Evolutionary conservation across 2,888 invertebrate species (phyloP).

Genomic region (Azorinus chamasolen): DNA sequence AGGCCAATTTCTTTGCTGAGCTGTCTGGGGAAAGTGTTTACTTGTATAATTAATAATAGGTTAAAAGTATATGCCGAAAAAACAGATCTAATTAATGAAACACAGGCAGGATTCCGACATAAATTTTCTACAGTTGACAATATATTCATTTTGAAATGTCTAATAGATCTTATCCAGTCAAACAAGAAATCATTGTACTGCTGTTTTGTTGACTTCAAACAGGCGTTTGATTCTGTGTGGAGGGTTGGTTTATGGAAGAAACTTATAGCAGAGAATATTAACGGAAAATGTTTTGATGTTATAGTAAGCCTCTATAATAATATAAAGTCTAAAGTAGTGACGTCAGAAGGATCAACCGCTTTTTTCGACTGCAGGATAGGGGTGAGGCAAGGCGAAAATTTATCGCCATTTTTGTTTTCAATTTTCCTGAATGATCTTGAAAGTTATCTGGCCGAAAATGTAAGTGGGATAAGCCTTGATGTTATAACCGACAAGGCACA

Average conservation of each 20-base stretch:
- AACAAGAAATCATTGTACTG: conserved; percentile 12
- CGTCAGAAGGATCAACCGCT: neutral
- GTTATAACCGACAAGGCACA: neutral
- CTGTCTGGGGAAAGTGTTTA: conserved; percentile 37
- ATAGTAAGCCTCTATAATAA: conserved; percentile 14
- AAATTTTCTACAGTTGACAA: conserved; percentile 9
- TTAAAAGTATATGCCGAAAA: conserved; percentile 3
- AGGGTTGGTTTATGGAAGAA: conserved; percentile 14
- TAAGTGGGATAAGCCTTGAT: neutral
- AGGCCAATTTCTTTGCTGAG: conserved; percentile 30
- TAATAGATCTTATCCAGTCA: conserved; percentile 12
- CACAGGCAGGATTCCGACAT: conserved; percentile 26
- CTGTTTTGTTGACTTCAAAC: conserved; percentile 13
- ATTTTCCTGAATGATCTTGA: conserved; percentile 19
- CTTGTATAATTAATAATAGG: conserved; percentile 22
- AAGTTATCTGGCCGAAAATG: neutral
- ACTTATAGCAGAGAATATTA: conserved; percentile 11
- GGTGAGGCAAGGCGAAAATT: conserved; percentile 16
- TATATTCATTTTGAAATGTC: conserved; percentile 22
- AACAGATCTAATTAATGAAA: neutral
- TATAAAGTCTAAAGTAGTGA: conserved; percentile 15
- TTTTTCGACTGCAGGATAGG: conserved; percentile 4
- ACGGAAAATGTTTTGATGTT: conserved; percentile 21
- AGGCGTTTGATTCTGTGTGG: conserved; percentile 4
- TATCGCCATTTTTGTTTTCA: conserved; percentile 14